These are phyloP conservation scores for Philopedon plagiatum DNA, from an alignment of 2,888 invertebrate species.

Conservation along the genomic window DNA sequence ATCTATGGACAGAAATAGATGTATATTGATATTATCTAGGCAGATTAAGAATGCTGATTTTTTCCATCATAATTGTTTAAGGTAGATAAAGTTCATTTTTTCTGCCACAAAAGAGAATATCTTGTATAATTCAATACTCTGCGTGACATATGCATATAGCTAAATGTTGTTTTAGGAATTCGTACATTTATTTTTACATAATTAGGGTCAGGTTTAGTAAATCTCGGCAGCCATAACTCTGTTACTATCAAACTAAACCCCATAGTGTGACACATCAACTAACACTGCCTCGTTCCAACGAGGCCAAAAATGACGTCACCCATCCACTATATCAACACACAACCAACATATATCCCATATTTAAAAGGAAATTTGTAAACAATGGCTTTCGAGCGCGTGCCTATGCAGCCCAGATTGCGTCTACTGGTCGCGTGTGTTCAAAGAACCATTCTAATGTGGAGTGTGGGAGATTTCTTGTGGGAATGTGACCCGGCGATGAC, in stretches of 20 bases:
- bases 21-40: constrained; percentile 20
- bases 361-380: constrained; percentile 50
- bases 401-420: constrained; percentile 31
- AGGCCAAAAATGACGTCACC: constrained; percentile 30
- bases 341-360: constrained; percentile 24
- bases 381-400: constrained; percentile 44
- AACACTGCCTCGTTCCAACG: constrained; percentile 15
- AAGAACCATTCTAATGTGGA: constrained; percentile 63
- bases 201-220: too few relatives aligned
- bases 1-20: constrained; percentile 34
- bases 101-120: too few relatives aligned
- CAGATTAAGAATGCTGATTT: not conserved
- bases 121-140: too few relatives aligned
- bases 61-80: not conserved
- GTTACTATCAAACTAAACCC: not conserved
- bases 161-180: too few relatives aligned
- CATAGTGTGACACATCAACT: constrained; percentile 23
- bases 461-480: constrained; percentile 70
- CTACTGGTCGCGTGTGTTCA: constrained; percentile 21
- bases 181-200: too few relatives aligned
- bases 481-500: constrained; percentile 66
- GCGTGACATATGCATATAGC: too few relatives aligned
- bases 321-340: constrained; percentile 6
- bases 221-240: too few relatives aligned
- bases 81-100: too few relatives aligned